A percentile compares a stretch with the other conserved stretches of the same genome.
Evolutionary conservation across 2,888 invertebrate genomes (phyloP).

Genomic region (Pseudococcus longispinus): DNA sequence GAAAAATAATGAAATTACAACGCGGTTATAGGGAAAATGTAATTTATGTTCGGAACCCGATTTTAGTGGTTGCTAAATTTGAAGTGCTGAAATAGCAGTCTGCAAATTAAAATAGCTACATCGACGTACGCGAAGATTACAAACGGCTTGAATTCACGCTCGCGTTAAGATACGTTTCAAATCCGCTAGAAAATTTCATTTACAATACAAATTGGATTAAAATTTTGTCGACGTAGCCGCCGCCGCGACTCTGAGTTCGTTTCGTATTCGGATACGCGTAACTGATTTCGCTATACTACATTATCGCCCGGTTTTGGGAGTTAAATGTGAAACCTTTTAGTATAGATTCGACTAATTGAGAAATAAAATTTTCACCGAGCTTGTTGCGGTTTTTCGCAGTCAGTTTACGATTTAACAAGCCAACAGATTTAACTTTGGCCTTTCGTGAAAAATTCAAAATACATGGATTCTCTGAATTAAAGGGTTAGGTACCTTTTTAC

Average conservation of each 20-base stretch:
- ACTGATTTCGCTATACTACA: neutral
- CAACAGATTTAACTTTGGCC: neutral
- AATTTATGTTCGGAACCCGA: slow-evolving; percentile 47
- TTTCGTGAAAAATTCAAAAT: neutral
- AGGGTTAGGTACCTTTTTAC: neutral
- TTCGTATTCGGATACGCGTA: slow-evolving; percentile 4
- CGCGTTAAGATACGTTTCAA: slow-evolving; percentile 28
- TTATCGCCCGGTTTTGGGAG: neutral
- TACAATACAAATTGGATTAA: slow-evolving; percentile 31
- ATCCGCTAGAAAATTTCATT: slow-evolving; percentile 31
- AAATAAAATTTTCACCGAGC: neutral
- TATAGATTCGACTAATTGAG: neutral
- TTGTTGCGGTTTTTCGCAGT: neutral
- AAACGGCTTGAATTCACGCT: slow-evolving; percentile 15
- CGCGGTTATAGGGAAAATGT: slow-evolving; percentile 39
- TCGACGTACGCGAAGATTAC: slow-evolving; percentile 18
- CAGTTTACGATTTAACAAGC: neutral
- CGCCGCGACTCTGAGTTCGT: neutral
- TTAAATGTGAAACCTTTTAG: neutral
- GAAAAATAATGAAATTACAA: slow-evolving; percentile 52
- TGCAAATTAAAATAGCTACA: slow-evolving; percentile 13
- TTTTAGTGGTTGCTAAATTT: slow-evolving; percentile 51
- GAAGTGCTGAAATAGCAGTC: slow-evolving; percentile 17
- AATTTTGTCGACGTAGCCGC: neutral
- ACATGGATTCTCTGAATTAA: neutral